phyloP scores from a whole-genome alignment of 1,140 invertebrate species.

The Zaprionus vittiger region DNA sequence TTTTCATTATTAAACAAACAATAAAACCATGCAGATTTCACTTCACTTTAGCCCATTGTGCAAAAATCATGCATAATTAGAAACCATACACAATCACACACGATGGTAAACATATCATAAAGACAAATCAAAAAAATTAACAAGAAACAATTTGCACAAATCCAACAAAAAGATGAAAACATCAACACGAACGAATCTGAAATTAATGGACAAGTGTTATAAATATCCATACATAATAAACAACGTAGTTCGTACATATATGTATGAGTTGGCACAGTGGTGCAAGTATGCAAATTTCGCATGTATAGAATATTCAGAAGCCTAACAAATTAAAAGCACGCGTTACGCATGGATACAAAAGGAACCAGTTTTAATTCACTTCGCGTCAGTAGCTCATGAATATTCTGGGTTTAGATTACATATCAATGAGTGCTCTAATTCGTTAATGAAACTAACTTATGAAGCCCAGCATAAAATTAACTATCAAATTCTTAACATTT shows the following conservation, averaged over 20 bases:
- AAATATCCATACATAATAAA: slow-evolving; percentile 9
- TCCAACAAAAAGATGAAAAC: slow-evolving; percentile 11
- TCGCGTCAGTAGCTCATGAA: not conserved
- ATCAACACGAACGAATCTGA: slow-evolving; percentile 15
- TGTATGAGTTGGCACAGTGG: slow-evolving; percentile 33
- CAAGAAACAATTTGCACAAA: slow-evolving; percentile 4
- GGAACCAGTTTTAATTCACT: not conserved
- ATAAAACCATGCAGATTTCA: not conserved
- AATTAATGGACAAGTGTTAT: slow-evolving; percentile 30
- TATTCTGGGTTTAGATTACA: not conserved
- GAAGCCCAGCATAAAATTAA: no score
- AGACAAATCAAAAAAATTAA: not conserved
- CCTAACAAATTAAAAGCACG: not conserved
- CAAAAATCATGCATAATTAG: slow-evolving; percentile 17
- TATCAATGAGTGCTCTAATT: not conserved
- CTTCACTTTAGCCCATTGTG: slow-evolving; percentile 16
- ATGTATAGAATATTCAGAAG: not conserved
- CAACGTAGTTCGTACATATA: not conserved
- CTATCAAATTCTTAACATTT: no score
- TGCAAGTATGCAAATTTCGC: not conserved
- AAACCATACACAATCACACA: not conserved
- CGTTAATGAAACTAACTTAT: no score
- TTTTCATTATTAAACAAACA: not conserved
- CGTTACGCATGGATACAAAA: not conserved
- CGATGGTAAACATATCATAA: not conserved